Evolutionary conservation across 2,888 invertebrate species (phyloP).

Genomic region (Agelastica alni): DNA sequence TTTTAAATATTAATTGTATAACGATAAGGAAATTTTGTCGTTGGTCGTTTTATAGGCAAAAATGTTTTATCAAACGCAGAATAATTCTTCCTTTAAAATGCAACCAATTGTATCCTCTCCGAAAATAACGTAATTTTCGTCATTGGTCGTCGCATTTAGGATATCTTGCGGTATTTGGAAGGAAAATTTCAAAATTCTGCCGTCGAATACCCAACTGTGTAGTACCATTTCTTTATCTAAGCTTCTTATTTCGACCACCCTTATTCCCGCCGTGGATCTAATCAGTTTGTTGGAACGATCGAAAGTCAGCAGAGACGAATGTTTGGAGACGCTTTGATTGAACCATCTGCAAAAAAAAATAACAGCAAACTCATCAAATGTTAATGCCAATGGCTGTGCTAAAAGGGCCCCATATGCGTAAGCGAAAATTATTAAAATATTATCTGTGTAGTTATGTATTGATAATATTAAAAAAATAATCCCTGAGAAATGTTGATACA

Average conservation of each 20-base stretch:
- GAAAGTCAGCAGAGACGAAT: constrained; percentile 45
- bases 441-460: too few species aligned
- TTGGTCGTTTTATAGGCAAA: too few species aligned
- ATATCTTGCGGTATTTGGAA: constrained; percentile 63
- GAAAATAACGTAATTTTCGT: constrained; percentile 57
- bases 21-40: too few species aligned
- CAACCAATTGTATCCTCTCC: constrained; percentile 72
- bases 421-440: too few species aligned
- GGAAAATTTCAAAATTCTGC: constrained; percentile 62
- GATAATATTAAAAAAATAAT: too few species aligned
- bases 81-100: constrained; percentile 62
- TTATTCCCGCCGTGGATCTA: constrained; percentile 65
- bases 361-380: too few species aligned
- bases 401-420: too few species aligned
- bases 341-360: constrained; percentile 58
- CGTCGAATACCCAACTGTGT: constrained; percentile 67
- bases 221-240: constrained; percentile 65
- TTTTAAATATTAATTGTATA: too few species aligned
- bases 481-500: too few species aligned
- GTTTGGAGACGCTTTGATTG: constrained; percentile 45
- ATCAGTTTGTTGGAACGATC: constrained; percentile 55
- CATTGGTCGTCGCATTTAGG: constrained; percentile 57
- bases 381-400: too few species aligned
- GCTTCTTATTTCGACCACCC: constrained; percentile 69
- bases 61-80: constrained; percentile 12